A percentile compares a stretch with the other conserved stretches of the same genome.
Conservation (phyloP, 2,797 vertebrate genomes). For the Poecilia picta region DNA sequence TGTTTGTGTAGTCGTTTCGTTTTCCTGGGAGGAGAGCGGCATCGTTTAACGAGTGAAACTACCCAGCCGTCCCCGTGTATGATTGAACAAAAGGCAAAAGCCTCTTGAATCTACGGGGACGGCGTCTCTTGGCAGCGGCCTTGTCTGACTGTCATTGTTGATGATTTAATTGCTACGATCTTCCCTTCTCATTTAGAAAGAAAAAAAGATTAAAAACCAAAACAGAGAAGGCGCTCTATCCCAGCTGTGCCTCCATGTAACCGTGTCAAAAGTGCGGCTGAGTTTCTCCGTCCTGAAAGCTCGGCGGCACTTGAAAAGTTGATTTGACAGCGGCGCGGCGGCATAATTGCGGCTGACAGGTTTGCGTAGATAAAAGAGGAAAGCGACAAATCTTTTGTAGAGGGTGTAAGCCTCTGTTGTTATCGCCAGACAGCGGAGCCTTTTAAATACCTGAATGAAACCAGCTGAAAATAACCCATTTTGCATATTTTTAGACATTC, state of each 20-base stretch:
- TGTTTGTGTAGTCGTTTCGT: conserved; percentile 16
- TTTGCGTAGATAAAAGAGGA: conserved; percentile 44
- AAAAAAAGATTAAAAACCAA: conserved; percentile 32
- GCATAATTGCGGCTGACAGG: conserved; percentile 52
- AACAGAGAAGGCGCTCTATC: conserved; percentile 12
- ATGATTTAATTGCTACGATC: conserved; percentile 63
- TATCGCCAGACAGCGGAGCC: conserved; percentile 36
- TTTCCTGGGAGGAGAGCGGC: background rate
- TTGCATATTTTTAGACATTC: conserved; percentile 71
- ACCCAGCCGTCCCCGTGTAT: conserved; percentile 13
- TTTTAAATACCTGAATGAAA: conserved; percentile 65
- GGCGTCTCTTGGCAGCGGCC: conserved; percentile 35
- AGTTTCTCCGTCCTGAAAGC: conserved; percentile 38
- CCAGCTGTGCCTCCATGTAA: conserved; percentile 26
- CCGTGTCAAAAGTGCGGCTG: conserved; percentile 27
- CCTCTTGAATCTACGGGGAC: conserved; percentile 23
- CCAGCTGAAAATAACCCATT: conserved; percentile 65
- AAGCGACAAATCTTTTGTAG: conserved; percentile 36
- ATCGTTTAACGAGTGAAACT: conserved; percentile 37
- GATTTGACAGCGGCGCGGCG: conserved; percentile 33
- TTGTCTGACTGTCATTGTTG: conserved; percentile 49
- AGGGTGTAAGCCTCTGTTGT: conserved; percentile 49
- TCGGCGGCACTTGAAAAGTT: conserved; percentile 28
- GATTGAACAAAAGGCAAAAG: conserved; percentile 35
- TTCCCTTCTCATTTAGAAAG: conserved; percentile 40